phyloP scores from a whole-genome alignment of 2,888 invertebrate species.

The Cephonodes hylas region DNA sequence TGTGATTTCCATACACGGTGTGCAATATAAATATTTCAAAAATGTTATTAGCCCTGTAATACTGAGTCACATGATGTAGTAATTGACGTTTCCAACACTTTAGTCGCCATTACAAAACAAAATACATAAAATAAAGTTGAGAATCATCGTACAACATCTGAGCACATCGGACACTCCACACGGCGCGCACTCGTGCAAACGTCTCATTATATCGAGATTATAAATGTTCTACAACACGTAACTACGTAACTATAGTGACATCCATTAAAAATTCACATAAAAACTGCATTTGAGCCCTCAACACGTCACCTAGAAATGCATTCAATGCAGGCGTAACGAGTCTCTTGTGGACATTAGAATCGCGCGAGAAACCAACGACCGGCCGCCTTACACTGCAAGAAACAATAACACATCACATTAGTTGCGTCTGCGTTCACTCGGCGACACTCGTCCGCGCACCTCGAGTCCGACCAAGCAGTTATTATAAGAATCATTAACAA shows the following conservation, averaged over 20 bases:
- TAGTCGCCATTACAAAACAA: slow-evolving; percentile 23
- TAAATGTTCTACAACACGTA: slow-evolving; percentile 40
- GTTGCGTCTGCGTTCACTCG: not conserved
- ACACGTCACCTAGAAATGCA: slow-evolving; percentile 64
- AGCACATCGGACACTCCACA: slow-evolving; percentile 23
- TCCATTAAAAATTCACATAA: slow-evolving; percentile 72
- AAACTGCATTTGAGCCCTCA: slow-evolving; percentile 75
- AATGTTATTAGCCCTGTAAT: slow-evolving; percentile 65
- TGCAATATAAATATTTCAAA: slow-evolving; percentile 1
- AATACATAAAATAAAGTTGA: slow-evolving; percentile 41
- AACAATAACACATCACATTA: slow-evolving; percentile 30
- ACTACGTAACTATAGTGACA: slow-evolving; percentile 46
- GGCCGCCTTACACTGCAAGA: slow-evolving; percentile 62
- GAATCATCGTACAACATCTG: slow-evolving; percentile 38
- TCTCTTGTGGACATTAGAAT: slow-evolving; percentile 24
- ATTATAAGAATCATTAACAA: slow-evolving; percentile 61
- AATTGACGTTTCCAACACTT: slow-evolving; percentile 60
- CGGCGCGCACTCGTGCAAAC: slow-evolving; percentile 29
- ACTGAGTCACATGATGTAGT: slow-evolving; percentile 68
- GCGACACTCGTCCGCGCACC: not conserved
- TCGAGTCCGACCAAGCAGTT: slow-evolving; percentile 43
- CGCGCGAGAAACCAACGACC: slow-evolving; percentile 26
- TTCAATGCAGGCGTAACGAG: slow-evolving; percentile 40
- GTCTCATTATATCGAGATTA: slow-evolving; percentile 49
- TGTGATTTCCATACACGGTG: not conserved